phyloP scores from a whole-genome alignment of 2,888 invertebrate genomes.

The Apamea anceps region DNA sequence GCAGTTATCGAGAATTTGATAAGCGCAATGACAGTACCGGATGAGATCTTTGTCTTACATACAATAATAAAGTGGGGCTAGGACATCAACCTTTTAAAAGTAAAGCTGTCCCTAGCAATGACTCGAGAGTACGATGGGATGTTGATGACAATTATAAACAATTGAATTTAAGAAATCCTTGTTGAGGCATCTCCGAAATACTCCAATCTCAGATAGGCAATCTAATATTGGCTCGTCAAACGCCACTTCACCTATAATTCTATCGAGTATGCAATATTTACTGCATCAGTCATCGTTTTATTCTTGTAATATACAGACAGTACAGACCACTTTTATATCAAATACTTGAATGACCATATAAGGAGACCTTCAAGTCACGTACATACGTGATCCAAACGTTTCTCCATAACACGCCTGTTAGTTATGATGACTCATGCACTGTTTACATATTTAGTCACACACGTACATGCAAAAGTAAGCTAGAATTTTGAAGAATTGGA shows the following conservation, averaged over 20 bases:
- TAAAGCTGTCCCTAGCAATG: not conserved
- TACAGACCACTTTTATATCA: constrained; percentile 69
- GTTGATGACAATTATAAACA: not conserved
- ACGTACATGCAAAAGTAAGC: constrained; percentile 67
- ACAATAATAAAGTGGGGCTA: not conserved
- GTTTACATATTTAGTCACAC: constrained; percentile 63
- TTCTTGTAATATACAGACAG: constrained; percentile 51
- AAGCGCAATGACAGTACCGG: not conserved
- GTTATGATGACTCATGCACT: constrained; percentile 82
- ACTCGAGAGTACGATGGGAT: not conserved
- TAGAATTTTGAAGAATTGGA: constrained; percentile 66
- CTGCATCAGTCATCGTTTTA: constrained; percentile 27
- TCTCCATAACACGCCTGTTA: constrained; percentile 74
- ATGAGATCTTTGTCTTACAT: not conserved
- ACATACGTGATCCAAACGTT: constrained; percentile 72
- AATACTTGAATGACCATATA: constrained; percentile 81
- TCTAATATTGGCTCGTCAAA: not conserved
- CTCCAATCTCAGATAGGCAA: not conserved
- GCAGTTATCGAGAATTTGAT: not conserved
- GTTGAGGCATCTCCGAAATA: not conserved
- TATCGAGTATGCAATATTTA: constrained; percentile 31
- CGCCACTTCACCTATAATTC: not conserved
- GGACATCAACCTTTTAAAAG: not conserved
- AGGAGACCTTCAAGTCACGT: constrained; percentile 77
- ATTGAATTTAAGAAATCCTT: not conserved